phyloP scores from a whole-genome alignment of 2,888 invertebrate species.

The Amblyjoppa fuscipennis region DNA sequence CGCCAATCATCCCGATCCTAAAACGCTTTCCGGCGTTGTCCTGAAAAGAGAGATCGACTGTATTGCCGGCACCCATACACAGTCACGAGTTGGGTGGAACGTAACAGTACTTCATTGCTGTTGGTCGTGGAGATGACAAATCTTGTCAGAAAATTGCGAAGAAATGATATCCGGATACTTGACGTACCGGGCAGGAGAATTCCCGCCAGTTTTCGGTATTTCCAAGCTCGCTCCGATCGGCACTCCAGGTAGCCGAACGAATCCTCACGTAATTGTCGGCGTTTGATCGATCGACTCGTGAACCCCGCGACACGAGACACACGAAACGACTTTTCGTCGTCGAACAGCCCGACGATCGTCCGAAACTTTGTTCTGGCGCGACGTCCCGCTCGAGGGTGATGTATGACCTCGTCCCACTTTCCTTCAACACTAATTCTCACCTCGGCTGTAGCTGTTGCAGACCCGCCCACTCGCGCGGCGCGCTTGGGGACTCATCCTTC shows the following conservation, averaged over 20 bases:
- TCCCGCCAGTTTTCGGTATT: neutral
- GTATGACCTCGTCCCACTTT: conserved; percentile 65
- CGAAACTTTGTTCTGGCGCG: conserved; percentile 39
- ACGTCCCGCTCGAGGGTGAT: conserved; percentile 44
- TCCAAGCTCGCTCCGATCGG: neutral
- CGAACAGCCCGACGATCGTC: neutral
- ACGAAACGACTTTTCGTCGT: conserved; percentile 25
- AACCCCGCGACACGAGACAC: conserved; percentile 9
- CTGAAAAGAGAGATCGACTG: too few species aligned
- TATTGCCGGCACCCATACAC: too few species aligned
- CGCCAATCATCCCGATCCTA: too few species aligned
- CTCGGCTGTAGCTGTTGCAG: conserved; percentile 29
- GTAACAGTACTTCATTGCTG: too few species aligned
- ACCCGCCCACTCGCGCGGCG: conserved; percentile 34
- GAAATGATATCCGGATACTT: neutral
- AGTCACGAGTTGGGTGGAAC: too few species aligned
- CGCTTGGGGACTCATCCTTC: conserved; percentile 47
- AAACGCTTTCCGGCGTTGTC: too few species aligned
- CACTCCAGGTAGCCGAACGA: neutral
- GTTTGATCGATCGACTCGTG: conserved; percentile 44
- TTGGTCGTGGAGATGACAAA: too few species aligned
- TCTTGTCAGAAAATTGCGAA: neutral
- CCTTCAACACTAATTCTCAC: conserved; percentile 48
- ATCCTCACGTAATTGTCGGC: conserved; percentile 34
- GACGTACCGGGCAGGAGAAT: neutral